Evolutionary conservation across 2,888 invertebrate genomes (phyloP), one percentile per base, ranked within the genome.

Genomic region (Acleris literana): DNA sequence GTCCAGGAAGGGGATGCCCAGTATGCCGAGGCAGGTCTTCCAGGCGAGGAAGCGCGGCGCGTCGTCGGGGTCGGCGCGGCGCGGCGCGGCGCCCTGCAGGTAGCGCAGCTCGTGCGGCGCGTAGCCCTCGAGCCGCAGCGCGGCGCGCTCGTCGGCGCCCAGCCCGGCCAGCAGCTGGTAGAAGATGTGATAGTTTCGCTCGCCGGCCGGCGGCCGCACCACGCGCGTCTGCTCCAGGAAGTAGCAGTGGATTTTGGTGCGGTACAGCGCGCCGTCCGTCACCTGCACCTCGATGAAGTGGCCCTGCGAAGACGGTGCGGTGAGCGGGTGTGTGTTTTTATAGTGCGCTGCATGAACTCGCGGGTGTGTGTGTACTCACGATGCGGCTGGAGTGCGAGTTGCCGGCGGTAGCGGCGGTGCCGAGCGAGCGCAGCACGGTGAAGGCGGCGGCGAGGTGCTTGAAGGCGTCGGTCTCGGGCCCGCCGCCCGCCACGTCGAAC

Each of bases 271-370:
- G 72, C 98, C 98, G 86, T 98, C 98, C 52, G 98, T 97, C 73
- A 99, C 97, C 92, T 98, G 98, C 71, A 98, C 98, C 92, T 99
- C 98, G 80, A 98, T 97, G 87, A 98, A 98, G 90, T 98, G 97
- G 18, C 98, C 98, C 97, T 97, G 86, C 67, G 33, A 43, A 17
- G 17, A 5, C 29, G 11, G 3, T 13, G 22, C 49, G 20, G 25
- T 55, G 16, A 44, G 43, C 1, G 43, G 22, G n/a, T 25, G 25
- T 25, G 1, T n/a, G 9, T n/a, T 7, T 20, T 6, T 16, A 51
- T 4, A 53, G 11, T 16, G 2, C 6, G 11, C 20, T n/a, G n/a
- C n/a, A n/a, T 9, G 39, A 11, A 29, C 20, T 13, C 6, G n/a
- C n/a, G 17, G n/a, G 16, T 3, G 29, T 9, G 29, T 9, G 20